Conservation (phyloP, 2,888 invertebrate species). For the Xestobium rufovillosum region DNA sequence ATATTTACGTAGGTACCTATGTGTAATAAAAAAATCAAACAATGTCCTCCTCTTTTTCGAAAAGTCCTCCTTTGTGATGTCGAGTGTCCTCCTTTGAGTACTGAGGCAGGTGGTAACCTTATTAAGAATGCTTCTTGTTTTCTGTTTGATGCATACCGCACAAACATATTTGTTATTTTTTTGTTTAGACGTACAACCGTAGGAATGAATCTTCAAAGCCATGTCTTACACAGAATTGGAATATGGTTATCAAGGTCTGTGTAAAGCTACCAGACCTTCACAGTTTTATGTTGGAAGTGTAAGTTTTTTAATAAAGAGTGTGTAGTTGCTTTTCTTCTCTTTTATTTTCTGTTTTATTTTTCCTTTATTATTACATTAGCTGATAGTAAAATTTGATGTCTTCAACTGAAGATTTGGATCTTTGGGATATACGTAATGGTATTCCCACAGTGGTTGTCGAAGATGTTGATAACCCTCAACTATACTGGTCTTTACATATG, state of each 20-base stretch:
- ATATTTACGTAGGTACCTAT: too few relatives aligned
- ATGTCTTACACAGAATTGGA: conserved; percentile 93
- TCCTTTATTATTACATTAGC: conserved; percentile 13
- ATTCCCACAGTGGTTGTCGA: conserved; percentile 36
- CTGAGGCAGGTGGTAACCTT: too few relatives aligned
- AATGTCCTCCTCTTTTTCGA: too few relatives aligned
- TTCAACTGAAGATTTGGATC: conserved; percentile 3
- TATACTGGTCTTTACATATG: conserved; percentile 28
- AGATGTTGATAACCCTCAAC: conserved; percentile 35
- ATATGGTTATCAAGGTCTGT: conserved; percentile 84
- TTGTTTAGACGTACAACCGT: too few relatives aligned
- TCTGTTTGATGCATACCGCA: too few relatives aligned
- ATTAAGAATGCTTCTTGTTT: too few relatives aligned
- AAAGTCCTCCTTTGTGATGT: too few relatives aligned
- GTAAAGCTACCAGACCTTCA: conserved; percentile 56
- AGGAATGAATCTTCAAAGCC: too few relatives aligned
- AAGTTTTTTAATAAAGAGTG: conserved; percentile 39
- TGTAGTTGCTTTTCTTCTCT: conserved; percentile 10
- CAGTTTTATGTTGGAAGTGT: conserved; percentile 69
- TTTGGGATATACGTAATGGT: conserved; percentile 12
- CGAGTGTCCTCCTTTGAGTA: too few relatives aligned
- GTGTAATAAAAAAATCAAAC: too few relatives aligned
- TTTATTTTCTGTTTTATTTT: conserved; percentile 14
- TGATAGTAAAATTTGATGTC: conserved; percentile 13
- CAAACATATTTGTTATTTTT: too few relatives aligned